These are phyloP conservation scores for Thera obeliscata DNA, from an alignment of 2,888 invertebrate genomes.

Conservation along the genomic window DNA sequence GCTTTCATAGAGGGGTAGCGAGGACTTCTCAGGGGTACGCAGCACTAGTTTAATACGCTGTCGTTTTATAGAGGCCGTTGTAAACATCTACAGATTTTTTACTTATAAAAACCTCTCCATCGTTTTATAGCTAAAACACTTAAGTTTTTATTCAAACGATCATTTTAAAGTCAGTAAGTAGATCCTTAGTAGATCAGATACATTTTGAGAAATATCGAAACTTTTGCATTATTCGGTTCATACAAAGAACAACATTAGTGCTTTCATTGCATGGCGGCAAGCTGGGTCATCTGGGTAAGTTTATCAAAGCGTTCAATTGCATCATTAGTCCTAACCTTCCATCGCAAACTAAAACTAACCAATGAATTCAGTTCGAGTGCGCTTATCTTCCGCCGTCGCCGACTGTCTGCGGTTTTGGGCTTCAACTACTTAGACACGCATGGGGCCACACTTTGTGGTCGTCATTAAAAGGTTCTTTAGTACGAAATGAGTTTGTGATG, in stretches of 20 bases:
- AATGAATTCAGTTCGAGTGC: neutral
- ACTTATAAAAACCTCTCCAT: no score
- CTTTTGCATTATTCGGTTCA: no score
- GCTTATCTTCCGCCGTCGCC: neutral
- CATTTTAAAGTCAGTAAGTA: no score
- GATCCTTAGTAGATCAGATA: no score
- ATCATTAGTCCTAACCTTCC: neutral
- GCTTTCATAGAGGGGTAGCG: conserved; percentile 28
- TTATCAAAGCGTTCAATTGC: neutral
- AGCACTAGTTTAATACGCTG: neutral
- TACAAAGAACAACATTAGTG: no score
- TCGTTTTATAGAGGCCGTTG: neutral
- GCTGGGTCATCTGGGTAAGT: neutral
- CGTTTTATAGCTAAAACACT: no score
- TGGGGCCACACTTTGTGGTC: neutral
- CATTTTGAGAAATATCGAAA: no score
- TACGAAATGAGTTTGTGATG: neutral
- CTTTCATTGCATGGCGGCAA: neutral
- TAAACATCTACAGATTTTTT: neutral
- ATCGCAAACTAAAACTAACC: conserved; percentile 3
- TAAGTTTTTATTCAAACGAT: no score
- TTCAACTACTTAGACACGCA: neutral
- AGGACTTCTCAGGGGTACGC: conserved; percentile 25
- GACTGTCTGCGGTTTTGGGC: conserved; percentile 12
- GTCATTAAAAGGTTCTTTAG: neutral